These are phyloP conservation scores for Drosophila recens DNA, from an alignment of 2,888 invertebrate genomes.

Conservation along the genomic window DNA sequence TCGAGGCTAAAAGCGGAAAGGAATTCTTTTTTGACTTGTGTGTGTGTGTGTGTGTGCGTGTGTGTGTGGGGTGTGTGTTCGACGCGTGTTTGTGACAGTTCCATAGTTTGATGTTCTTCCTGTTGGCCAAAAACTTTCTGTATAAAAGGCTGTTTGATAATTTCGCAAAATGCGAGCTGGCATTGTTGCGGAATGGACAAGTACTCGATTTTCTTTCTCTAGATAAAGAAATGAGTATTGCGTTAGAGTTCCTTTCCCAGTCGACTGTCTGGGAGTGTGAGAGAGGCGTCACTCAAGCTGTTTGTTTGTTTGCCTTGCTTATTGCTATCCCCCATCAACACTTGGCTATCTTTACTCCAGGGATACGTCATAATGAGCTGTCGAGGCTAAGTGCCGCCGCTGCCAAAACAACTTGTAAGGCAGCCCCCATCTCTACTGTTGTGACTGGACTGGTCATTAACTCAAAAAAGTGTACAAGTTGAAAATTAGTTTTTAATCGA, in stretches of 20 bases:
- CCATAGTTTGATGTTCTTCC: slow-evolving; percentile 49
- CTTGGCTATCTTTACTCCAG: slow-evolving; percentile 41
- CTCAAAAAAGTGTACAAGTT: slow-evolving; percentile 40
- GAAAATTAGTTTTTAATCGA: slow-evolving; percentile 82
- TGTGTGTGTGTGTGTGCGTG: background rate
- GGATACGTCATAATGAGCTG: slow-evolving; percentile 58
- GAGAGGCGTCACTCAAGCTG: slow-evolving; percentile 54
- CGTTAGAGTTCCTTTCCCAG: background rate
- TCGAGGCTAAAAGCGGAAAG: slow-evolving; percentile 35
- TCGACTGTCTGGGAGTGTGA: background rate
- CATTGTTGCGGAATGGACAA: slow-evolving; percentile 18
- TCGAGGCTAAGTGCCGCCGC: slow-evolving; percentile 40
- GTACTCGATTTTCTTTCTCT: background rate
- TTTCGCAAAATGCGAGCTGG: slow-evolving; percentile 26
- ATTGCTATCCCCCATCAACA: slow-evolving; percentile 50
- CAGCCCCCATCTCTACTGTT: background rate
- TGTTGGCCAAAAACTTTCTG: slow-evolving; percentile 41
- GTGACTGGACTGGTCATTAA: slow-evolving; percentile 40
- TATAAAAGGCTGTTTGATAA: slow-evolving; percentile 51
- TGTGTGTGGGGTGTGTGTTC: slow-evolving; percentile 37
- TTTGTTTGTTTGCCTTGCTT: slow-evolving; percentile 36
- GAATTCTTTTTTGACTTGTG: slow-evolving; percentile 5
- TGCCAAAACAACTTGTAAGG: background rate
- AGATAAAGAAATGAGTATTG: slow-evolving; percentile 3
- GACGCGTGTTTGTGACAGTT: slow-evolving; percentile 73